These are phyloP conservation scores for Hemibagrus wyckioides DNA, from an alignment of 2,113 vertebrate genomes.

Conservation along the genomic window DNA sequence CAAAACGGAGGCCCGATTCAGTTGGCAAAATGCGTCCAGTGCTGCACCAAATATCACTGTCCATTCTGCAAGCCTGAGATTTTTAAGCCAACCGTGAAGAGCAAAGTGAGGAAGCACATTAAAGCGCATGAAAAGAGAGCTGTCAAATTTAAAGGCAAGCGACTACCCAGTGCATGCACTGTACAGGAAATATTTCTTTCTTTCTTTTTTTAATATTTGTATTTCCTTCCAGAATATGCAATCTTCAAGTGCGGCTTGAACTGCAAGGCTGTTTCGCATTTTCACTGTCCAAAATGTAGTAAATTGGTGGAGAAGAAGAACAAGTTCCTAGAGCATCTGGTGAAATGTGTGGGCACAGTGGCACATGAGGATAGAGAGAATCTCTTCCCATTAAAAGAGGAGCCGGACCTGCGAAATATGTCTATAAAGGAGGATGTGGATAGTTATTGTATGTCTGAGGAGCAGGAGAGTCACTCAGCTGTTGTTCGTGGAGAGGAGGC, in stretches of 20 bases:
- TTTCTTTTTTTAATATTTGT: not conserved
- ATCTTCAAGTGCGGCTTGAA: conserved; percentile 8
- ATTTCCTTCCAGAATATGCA: not conserved
- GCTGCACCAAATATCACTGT: conserved; percentile 14
- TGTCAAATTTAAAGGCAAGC: not conserved
- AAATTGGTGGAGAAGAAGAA: not conserved
- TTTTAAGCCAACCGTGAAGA: conserved; percentile 4
- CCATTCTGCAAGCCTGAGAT: not conserved
- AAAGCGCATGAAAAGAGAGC: conserved; percentile 5
- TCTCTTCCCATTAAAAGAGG: not conserved
- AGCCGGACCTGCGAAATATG: fast-evolving
- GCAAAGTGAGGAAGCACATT: conserved; percentile 1
- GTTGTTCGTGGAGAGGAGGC: not conserved
- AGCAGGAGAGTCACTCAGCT: no score
- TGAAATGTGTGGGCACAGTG: not conserved
- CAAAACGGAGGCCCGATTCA: not conserved
- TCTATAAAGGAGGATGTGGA: not conserved
- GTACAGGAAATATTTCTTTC: not conserved
- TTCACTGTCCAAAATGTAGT: conserved; percentile 4
- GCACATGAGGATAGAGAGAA: not conserved
- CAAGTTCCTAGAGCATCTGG: conserved; percentile 6
- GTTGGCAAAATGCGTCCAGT: not conserved
- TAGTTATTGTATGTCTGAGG: not conserved
- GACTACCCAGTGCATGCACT: no score
- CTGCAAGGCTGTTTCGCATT: not conserved